Evolutionary conservation across 2,797 vertebrate species (phyloP).

Genomic region (Melanogrammus aeglefinus): DNA sequence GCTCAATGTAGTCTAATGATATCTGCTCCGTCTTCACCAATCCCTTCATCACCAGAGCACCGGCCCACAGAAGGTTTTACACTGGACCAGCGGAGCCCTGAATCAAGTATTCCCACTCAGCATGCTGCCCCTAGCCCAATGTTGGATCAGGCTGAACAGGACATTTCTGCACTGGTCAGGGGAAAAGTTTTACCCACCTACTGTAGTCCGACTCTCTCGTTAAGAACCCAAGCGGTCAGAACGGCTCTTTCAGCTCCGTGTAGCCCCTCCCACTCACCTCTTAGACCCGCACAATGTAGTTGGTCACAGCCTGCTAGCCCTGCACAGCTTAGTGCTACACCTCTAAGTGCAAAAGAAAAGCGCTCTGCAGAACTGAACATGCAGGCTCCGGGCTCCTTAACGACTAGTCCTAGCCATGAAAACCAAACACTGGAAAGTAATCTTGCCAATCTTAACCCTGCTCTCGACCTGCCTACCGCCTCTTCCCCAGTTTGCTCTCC

Average conservation of each 20-base stretch:
- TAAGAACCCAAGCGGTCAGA: constrained; percentile 2
- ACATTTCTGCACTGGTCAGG: constrained; percentile 51
- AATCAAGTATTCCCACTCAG: constrained; percentile 24
- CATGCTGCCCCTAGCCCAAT: not conserved
- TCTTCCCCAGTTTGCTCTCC: not conserved
- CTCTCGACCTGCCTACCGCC: constrained; percentile 8
- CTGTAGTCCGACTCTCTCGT: constrained; percentile 5
- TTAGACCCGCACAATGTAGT: constrained; percentile 30
- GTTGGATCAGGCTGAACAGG: constrained; percentile 9
- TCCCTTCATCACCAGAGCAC: constrained; percentile 14
- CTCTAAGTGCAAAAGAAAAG: not conserved
- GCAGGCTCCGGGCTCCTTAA: constrained; percentile 3
- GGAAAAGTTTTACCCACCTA: constrained; percentile 16
- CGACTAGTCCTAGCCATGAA: constrained; percentile 21
- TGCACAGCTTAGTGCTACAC: constrained; percentile 3
- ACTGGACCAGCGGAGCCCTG: constrained; percentile 47
- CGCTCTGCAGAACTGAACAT: constrained; percentile 5
- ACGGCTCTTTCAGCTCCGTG: constrained; percentile 54
- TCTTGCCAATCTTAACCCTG: constrained; percentile 2
- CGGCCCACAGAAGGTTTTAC: constrained; percentile 27
- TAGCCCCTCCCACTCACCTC: constrained; percentile 45
- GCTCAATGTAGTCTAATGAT: constrained; percentile 10
- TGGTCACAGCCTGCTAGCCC: constrained; percentile 53
- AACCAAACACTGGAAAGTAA: constrained; percentile 52
- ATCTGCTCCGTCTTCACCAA: constrained; percentile 20